Evolutionary conservation across 2,113 vertebrate genomes (phyloP), one percentile per base, ranked within the genome.

Genomic region (Pseudonaja textilis): DNA sequence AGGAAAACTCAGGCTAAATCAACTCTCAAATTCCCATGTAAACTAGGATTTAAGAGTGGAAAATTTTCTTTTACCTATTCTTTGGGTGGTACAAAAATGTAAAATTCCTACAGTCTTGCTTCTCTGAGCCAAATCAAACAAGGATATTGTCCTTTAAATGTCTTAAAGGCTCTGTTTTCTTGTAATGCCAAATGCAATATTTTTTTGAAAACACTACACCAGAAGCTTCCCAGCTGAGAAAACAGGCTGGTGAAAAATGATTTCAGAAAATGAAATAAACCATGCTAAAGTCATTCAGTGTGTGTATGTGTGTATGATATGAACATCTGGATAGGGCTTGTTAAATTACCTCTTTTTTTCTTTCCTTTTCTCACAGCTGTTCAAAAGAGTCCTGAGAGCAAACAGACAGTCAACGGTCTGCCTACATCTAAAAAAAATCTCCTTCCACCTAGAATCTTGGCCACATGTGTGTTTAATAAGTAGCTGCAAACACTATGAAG

Each of bases 221-320:
- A 98, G 98, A 98, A 98, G 97, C 98, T 98, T 98, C 97, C 98
- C 98, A 98, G 98, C 98, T 98, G 98, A 98, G 98, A 98, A 98
- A 98, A 98, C 97, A 98, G 97, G 97, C 97, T 97, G 97, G 98
- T 98, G 98, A 98, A 98, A 98, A 98, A 98, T 98, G 97, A 97
- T 96, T 97, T 98, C 98, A 98, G 97, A 98, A 98, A 98, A 98
- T 45, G 98, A 98, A 98, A 98, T 97, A 98, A 98, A 98, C 98
- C 97, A 97, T 98, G 97, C 97, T 97, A 98, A 98, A 98, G 97
- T 97, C 97, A 96, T 97, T 98, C 97, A 97, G 98, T 96, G 98
- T 98, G 97, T 98, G 56, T 57, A 12, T 52, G 50, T 52, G 96
- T 97, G 96, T 97, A 98, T 97, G 97, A 97, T 98, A 97, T 90